Percentiles rank a stretch among this genome's conserved stretches.
Evolutionary conservation across 64 coral and sea anemone species (phyloP).

Genomic region (Montipora foliosa): DNA sequence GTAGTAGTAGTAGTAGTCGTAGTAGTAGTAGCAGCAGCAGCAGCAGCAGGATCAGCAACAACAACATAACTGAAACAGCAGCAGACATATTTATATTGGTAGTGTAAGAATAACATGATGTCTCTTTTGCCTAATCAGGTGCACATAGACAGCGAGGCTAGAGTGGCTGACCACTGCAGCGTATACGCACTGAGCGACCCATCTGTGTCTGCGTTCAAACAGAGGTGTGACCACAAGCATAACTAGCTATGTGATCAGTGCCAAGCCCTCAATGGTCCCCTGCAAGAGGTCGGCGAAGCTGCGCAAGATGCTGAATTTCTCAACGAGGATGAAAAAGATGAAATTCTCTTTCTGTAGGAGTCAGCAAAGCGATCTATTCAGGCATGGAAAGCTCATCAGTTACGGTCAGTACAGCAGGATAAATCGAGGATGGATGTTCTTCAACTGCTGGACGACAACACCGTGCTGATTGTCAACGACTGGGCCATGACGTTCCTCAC

Average conservation of each 20-base stretch:
- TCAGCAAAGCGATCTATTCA: constrained; percentile 38
- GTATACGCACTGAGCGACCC: not conserved
- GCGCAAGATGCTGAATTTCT: not conserved
- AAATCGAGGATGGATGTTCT: constrained; percentile 4
- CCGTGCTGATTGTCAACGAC: not conserved
- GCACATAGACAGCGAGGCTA: constrained; percentile 5
- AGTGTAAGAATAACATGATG: not conserved
- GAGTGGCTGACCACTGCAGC: constrained; percentile 16
- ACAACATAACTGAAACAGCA: not conserved
- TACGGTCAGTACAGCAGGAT: constrained; percentile 52
- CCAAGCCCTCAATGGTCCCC: not conserved
- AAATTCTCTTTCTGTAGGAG: constrained; percentile 31
- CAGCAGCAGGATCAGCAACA: not conserved
- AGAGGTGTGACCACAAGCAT: constrained; percentile 1
- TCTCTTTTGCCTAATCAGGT: not conserved
- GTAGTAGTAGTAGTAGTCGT: too few relatives aligned
- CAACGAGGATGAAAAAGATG: constrained; percentile 32
- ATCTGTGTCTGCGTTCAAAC: constrained; percentile 1
- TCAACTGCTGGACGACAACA: not conserved
- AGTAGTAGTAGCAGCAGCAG: not conserved
- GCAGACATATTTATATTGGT: not conserved
- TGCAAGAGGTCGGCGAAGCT: constrained; percentile 9
- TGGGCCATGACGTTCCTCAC: too few relatives aligned
- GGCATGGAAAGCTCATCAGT: constrained; percentile 40
- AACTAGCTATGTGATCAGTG: constrained; percentile 18